Evolutionary conservation across 2,888 invertebrate genomes (phyloP), one percentile per base, ranked within the genome.

Genomic region (Meteorus colon): DNA sequence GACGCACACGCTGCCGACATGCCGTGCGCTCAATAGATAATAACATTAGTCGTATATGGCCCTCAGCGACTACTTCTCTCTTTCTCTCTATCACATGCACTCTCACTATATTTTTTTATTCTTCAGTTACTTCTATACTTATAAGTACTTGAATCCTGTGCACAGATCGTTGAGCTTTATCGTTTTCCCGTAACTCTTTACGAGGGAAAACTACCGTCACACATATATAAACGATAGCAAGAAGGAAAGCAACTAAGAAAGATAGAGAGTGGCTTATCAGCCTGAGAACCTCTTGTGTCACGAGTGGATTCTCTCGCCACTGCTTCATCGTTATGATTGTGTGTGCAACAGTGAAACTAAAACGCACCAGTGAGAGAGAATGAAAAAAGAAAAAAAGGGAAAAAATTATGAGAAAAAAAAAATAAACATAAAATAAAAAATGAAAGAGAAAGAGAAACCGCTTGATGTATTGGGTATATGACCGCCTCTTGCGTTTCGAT

Each of bases 221-320:
- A 70, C 60, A n/a, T 14, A 45, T n/a, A 2, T 10, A 41, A 41
- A 41, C 41, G 12, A 12, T 8, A 8, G 41, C 8, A 41, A 4
- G 63, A 29, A n/a, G 55, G 55, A 55, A 29, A 62, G 62, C 62
- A 68, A 73, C 59, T 60, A 16, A n/a, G 14, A 16, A 48, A 41
- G 41, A 71, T 62, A 73, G 65, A 62, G 55, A 73, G 73, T 62
- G 65, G 75, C 75, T 81, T 81, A 81, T 81, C 81, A 78, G 68
- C 76, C 75, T 81, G 82, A 82, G 82, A 82, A 82, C 77, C 80
- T 82, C 80, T 82, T 41, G 41, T 79, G 83, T 81, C 77, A 75
- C 75, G 74, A 63, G 68, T 71, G 69, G 73, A 29, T 48, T 45
- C 37, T 37, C 29, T 41, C 14, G 65, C 66, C 67, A 68, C 72